phyloP scores from a whole-genome alignment of 2,888 invertebrate species.

The Aphidius colemani region DNA sequence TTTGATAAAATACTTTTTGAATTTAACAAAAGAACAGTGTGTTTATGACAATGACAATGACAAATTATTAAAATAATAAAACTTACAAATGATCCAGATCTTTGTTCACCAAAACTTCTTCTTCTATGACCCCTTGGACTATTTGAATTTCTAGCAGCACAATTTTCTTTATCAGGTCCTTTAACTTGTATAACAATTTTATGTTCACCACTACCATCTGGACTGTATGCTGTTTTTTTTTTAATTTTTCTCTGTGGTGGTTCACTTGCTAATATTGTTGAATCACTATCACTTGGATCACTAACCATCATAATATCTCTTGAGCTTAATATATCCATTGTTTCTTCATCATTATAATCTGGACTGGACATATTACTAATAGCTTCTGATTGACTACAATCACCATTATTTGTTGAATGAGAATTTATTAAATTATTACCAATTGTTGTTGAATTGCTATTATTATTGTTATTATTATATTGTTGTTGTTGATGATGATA shows the following conservation, averaged over 20 bases:
- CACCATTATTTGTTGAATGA: slow-evolving; percentile 63
- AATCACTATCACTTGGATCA: slow-evolving; percentile 88
- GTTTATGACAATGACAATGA: too few species aligned
- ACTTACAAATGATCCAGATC: too few species aligned
- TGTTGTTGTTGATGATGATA: slow-evolving; percentile 51
- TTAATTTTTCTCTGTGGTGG: slow-evolving; percentile 66
- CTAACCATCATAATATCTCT: slow-evolving; percentile 86
- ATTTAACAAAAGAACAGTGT: too few species aligned
- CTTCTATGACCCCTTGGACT: slow-evolving; percentile 51
- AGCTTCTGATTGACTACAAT: slow-evolving; percentile 83
- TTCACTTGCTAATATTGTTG: slow-evolving; percentile 83
- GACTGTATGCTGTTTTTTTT: slow-evolving; percentile 42
- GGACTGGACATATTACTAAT: slow-evolving; percentile 89
- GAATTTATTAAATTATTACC: slow-evolving; percentile 19
- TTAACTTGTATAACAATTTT: slow-evolving; percentile 85
- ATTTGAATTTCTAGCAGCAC: slow-evolving; percentile 40
- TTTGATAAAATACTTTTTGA: too few species aligned
- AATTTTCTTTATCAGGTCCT: slow-evolving; percentile 63
- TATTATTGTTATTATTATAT: slow-evolving; percentile 25
- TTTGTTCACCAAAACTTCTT: slow-evolving; percentile 36
- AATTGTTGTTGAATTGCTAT: background rate
- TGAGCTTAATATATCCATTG: slow-evolving; percentile 77
- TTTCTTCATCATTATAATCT: slow-evolving; percentile 86
- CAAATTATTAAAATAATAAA: slow-evolving; percentile 24
- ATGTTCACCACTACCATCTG: slow-evolving; percentile 66